Base-by-base conservation (phyloP, 2,797 vertebrate species). In the Dallia pectoralis region DNA sequence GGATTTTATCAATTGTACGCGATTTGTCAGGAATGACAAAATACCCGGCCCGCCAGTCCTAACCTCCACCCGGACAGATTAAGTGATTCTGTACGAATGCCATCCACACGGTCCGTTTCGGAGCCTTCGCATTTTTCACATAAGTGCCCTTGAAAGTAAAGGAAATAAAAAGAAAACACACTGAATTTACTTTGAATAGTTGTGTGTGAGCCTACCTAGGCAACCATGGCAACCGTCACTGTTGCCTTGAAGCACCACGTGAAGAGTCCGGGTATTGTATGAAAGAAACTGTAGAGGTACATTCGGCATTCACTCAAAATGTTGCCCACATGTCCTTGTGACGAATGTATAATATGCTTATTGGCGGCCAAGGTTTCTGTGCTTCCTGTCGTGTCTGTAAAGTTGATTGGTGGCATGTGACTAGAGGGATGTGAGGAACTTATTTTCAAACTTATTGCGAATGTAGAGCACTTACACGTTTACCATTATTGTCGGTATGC, bases 181-280 rank as follows among this genome's bases (percentile, higher is more conserved):
- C 40, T 44, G 40, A 44, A 44, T 12, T 11, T 11, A n/a, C 53
- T 25, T 12, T 56, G 53, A 59, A 11, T n/a, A 25, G 22, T 56
- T 22, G 67, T 70, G 72, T 70, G 68, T 82, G 75, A 71, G 67
- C 78, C 80, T 73, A 72, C 74, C 65, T 79, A 63, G 51, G 87
- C 87, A 87, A 89, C 89, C 89, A 93, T 91, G 87, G 89, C 89
- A 93, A 93, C 90, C 51, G 59, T 70, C 76, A 53, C 30, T 25
- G 73, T 87, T 87, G 87, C 90, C 90, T 91, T 91, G 91, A 92
- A 89, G 81, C 79, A 48, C 40, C 16, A 70, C 44, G 67, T 72
- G 74, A 74, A 72, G 71, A 79, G 48, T 32, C 67, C 74, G 72
- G 51, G 40, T 32, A 40, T 51, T 69, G 64, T 75, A 78, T 73